Base-by-base conservation (phyloP, 2,888 invertebrate genomes). In the Anthophora plumipes region DNA sequence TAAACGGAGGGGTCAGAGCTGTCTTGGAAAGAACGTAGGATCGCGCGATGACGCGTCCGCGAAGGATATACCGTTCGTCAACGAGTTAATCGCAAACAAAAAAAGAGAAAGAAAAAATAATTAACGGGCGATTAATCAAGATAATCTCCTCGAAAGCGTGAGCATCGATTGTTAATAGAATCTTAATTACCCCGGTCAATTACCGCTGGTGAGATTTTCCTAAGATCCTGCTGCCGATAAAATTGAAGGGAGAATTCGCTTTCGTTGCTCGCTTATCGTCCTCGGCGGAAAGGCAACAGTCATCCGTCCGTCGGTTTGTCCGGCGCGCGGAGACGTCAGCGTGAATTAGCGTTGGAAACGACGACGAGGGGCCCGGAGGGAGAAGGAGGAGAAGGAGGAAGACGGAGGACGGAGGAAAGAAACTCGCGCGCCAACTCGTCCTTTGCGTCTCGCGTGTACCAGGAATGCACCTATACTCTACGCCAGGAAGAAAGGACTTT, bases 321-420 rank as follows among this genome's bases (percentile, higher is more conserved):
- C 79, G 75, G 72, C 69, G 86, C 84, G 83, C 66, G 77, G 85
- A 84, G 82, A 87, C 88, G 90, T 91, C 91, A 87, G 83, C 86
- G 89, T 86, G 90, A 91, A 91, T 91, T 90, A 90, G 88, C 85
- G 88, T 89, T 85, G 83, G 66, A 64, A 20, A 43, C 22, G 17
- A 48, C 48, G 5, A 39, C 64, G 50, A 83, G 78, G 81, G 80
- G 72, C 12, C 46, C 12, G 14, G 11, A 46, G 46, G 14, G 46
- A 12, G 46, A 14, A 14, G 14, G 46, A 48, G 46, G 31, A 31
- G 31, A 4, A 31, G 31, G 31, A 31, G 31, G 31, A 31, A n/a
- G n/a, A 31, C 31, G 31, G 17, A 74, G 71, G 64, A 64, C 52
- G 71, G 75, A 73, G 74, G 80, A 77, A 72, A 80, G 82, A 43